phyloP scores from a whole-genome alignment of 2,113 vertebrate species.

The Cryptomyrus ogoouensis region DNA sequence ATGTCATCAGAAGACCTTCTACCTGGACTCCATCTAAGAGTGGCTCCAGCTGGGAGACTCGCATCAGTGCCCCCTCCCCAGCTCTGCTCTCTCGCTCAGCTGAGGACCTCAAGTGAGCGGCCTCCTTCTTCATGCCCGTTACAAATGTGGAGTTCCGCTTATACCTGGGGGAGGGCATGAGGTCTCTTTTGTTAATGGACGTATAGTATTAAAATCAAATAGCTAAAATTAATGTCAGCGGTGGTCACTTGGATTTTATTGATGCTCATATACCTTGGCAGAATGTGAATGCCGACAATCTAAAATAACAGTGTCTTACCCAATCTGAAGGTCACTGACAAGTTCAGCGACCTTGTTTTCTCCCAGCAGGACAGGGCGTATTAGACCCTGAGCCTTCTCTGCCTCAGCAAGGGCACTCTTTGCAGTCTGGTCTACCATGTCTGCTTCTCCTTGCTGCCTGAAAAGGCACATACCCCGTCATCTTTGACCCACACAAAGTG shows the following conservation, averaged over 20 bases:
- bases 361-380: slow-evolving; percentile 31
- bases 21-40: slow-evolving; percentile 41
- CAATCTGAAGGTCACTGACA: slow-evolving; percentile 55
- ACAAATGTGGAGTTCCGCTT: slow-evolving; percentile 38
- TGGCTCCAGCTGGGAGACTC: slow-evolving; percentile 41
- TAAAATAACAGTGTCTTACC: slow-evolving; percentile 51
- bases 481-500: background rate
- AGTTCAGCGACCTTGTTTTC: slow-evolving; percentile 44
- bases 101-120: slow-evolving; percentile 22
- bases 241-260: background rate
- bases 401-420: slow-evolving; percentile 48
- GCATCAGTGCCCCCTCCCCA: slow-evolving; percentile 37
- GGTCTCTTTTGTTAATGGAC: background rate
- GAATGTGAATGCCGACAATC: background rate
- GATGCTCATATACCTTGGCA: background rate
- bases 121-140: slow-evolving; percentile 46
- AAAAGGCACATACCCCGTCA: background rate
- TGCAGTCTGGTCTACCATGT: slow-evolving; percentile 44
- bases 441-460: slow-evolving; percentile 66
- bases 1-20: background rate
- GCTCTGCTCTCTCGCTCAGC: slow-evolving; percentile 47
- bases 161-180: slow-evolving; percentile 41
- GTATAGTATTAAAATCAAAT: background rate
- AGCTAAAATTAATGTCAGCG: background rate
- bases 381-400: slow-evolving; percentile 52